phyloP scores from a whole-genome alignment of 1,140 invertebrate species.

The Aphelenchoides fujianensis region DNA sequence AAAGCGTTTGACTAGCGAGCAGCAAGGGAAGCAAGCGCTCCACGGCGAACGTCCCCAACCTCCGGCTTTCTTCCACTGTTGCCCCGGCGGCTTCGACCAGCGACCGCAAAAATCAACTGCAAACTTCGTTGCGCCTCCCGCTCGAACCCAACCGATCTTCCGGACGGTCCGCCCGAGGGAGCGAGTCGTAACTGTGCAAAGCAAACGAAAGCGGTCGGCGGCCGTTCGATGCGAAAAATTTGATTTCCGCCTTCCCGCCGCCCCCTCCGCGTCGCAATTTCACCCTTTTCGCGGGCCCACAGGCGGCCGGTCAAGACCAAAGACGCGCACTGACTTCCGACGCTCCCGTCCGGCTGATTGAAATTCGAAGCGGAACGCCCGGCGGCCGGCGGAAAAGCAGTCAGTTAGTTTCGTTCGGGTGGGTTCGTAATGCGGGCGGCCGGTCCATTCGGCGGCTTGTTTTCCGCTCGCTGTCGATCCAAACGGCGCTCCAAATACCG shows the following conservation, averaged over 20 bases:
- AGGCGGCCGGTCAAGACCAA: background rate
- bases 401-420: too few relatives aligned
- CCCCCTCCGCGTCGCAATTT: background rate
- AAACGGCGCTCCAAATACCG: too few relatives aligned
- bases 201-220: too few relatives aligned
- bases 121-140: background rate
- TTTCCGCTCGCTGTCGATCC: too few relatives aligned
- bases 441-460: too few relatives aligned
- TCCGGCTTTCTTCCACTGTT: background rate
- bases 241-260: background rate
- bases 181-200: too few relatives aligned
- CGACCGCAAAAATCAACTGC: background rate
- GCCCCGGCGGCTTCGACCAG: background rate
- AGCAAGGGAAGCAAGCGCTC: background rate
- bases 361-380: background rate
- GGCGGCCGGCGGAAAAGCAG: background rate
- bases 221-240: background rate
- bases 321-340: too few relatives aligned
- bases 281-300: background rate
- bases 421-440: too few relatives aligned
- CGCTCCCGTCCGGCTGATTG: background rate
- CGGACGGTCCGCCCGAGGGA: too few relatives aligned
- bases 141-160: too few relatives aligned
- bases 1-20: background rate
- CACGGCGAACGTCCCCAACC: background rate